These are phyloP conservation scores for Pseudochaenichthys georgianus DNA, from an alignment of 2,797 vertebrate species.

Conservation along the genomic window DNA sequence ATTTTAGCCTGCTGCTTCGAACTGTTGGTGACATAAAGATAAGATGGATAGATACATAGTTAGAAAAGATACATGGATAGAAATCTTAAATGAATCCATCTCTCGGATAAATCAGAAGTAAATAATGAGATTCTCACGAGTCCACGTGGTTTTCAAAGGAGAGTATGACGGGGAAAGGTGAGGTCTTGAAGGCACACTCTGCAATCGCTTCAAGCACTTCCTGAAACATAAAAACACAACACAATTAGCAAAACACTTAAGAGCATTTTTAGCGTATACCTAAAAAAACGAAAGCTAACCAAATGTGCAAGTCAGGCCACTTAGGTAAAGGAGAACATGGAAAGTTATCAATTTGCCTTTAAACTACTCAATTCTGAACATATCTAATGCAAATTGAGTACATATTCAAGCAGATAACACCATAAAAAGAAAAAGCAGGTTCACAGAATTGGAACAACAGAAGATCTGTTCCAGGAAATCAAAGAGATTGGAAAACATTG, in stretches of 20 bases:
- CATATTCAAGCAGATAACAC: too few species aligned
- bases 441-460: too few species aligned
- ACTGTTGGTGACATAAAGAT: conserved; percentile 33
- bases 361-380: too few species aligned
- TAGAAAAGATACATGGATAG: background rate
- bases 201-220: conserved; percentile 98
- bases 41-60: background rate
- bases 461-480: too few species aligned
- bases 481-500: too few species aligned
- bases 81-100: too few species aligned
- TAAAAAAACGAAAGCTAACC: too few species aligned
- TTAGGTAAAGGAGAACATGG: too few species aligned
- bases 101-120: background rate
- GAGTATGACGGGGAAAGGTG: conserved; percentile 95
- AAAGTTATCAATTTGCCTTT: too few species aligned
- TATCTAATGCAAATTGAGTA: too few species aligned
- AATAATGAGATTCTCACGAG: conserved; percentile 90
- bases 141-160: conserved; percentile 99
- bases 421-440: too few species aligned
- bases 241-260: conserved; percentile 80
- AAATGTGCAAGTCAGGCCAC: too few species aligned
- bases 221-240: conserved; percentile 89
- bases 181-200: conserved; percentile 98
- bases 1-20: conserved; percentile 99
- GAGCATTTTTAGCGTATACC: background rate